Evolutionary conservation across 2,797 vertebrate genomes (phyloP), one percentile per base, ranked within the genome.

Genomic region (Hippocampus kuda): DNA sequence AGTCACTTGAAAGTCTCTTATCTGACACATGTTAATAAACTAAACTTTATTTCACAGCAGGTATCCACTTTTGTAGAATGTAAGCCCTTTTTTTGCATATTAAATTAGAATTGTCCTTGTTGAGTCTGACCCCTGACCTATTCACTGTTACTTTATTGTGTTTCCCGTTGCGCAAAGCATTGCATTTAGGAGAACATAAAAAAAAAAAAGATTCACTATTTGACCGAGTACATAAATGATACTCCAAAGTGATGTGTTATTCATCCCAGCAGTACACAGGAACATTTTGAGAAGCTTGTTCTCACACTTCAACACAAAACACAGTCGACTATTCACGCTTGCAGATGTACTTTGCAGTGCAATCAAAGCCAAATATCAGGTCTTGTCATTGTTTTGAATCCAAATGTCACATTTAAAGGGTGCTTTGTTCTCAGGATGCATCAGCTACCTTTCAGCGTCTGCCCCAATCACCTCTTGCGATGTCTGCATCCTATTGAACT

Each of bases 1-100:
- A 87, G 89, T 89, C 80, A 86, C 88, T 92, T 90, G 86, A 90
- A 91, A 91, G 89, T 89, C 81, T 91, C 88, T 91, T 88, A 90
- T 91, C 87, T 91, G 87, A 89, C 85, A 87, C 83, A 86, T 89
- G 86, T 80, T 88, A 88, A 92, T 87, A 84, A 79, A 87, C 86
- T 88, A 87, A 80, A 82, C 84, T 91, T 89, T 88, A 85, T 90
- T 89, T 91, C 89, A 88, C 84, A 88, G 83, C 84, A 83, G 81
- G 81, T 78, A 72, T 81, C 77, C 79, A 73, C 86, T 85, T 81
- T 74, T 84, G 77, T 79, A 72, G 77, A 83, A 85, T 70, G 66
- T 86, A 83, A 77, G 72, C 26, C 20, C 53, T 68, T 74, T 79
- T 67, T 54, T 71, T 59, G 69, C 72, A 78, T 83, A 56, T 69